phyloP scores from a whole-genome alignment of 2,888 invertebrate species.

The Drosophila borborema region DNA sequence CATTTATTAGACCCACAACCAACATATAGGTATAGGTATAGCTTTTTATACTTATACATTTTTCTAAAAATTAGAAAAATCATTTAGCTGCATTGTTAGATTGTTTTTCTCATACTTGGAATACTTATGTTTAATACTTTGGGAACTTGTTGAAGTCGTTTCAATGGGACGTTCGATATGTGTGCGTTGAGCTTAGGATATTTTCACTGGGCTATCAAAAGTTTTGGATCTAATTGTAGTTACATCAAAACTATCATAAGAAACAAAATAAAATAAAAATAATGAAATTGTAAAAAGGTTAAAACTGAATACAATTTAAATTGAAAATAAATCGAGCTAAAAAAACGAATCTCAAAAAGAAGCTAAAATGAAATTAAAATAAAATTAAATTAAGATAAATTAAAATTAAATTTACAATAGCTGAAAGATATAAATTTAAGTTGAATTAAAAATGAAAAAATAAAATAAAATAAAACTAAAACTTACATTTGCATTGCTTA shows the following conservation, averaged over 20 bases:
- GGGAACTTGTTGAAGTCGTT: constrained; percentile 66
- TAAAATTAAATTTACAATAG: no score
- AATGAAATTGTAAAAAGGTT: neutral
- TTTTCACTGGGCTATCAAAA: constrained; percentile 69
- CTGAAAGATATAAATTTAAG: no score
- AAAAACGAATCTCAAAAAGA: no score
- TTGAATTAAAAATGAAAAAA: neutral
- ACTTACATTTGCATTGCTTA: no score
- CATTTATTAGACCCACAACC: constrained; percentile 35
- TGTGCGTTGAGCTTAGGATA: constrained; percentile 72
- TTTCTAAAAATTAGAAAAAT: constrained; percentile 40
- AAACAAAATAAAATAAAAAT: neutral
- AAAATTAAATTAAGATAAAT: no score
- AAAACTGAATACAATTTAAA: neutral
- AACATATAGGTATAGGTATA: constrained; percentile 10
- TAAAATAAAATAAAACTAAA: no score
- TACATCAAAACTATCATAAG: neutral
- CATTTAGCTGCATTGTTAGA: constrained; percentile 1
- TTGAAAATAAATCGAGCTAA: no score
- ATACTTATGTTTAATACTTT: constrained; percentile 74
- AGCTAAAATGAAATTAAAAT: no score
- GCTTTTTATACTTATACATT: constrained; percentile 20
- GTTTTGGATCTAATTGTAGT: constrained; percentile 14
- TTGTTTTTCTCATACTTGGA: constrained; percentile 14
- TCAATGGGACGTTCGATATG: constrained; percentile 73